Evolutionary conservation across 2,888 invertebrate genomes (phyloP).

Genomic region (Alcis repandata): DNA sequence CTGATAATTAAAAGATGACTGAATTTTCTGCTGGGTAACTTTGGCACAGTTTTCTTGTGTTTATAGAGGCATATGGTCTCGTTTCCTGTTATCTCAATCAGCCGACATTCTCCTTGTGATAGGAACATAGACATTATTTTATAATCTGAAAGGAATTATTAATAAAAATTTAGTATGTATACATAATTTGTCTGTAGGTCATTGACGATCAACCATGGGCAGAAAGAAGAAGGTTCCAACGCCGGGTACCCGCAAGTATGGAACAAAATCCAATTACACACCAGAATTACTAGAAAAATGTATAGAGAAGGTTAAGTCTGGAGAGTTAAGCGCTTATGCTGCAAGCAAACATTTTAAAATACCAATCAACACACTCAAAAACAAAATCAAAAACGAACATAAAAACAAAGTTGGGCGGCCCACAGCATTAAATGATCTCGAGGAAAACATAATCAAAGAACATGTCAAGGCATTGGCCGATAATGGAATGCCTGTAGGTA

Average conservation of each 20-base stretch:
- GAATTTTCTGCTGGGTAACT: slow-evolving; percentile 10
- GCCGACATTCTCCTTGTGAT: neutral
- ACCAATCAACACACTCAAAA: slow-evolving; percentile 11
- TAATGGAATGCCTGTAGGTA: too few relatives aligned
- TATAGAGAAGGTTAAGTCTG: slow-evolving; percentile 6
- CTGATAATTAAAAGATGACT: neutral
- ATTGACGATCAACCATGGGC: slow-evolving; percentile 6
- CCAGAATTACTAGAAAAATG: slow-evolving; percentile 10
- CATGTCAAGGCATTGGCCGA: too few relatives aligned
- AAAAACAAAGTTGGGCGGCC: slow-evolving; percentile 3
- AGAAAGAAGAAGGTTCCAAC: slow-evolving; percentile 4
- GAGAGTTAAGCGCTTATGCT: slow-evolving; percentile 8
- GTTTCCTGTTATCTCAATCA: neutral
- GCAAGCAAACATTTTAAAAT: slow-evolving; percentile 17
- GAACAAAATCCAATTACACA: slow-evolving; percentile 9
- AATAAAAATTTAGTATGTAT: slow-evolving; percentile 5
- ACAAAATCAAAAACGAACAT: neutral
- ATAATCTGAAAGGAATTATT: slow-evolving; percentile 3
- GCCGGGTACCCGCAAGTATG: slow-evolving; percentile 14
- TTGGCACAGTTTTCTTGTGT: slow-evolving; percentile 7
- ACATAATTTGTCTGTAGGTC: slow-evolving; percentile 9
- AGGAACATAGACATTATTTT: slow-evolving; percentile 2
- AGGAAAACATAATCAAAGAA: too few relatives aligned
- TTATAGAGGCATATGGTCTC: neutral
- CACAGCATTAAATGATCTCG: too few relatives aligned